These are phyloP conservation scores for Chymomyza procnemis DNA, from an alignment of 2,888 invertebrate genomes.

Conservation along the genomic window DNA sequence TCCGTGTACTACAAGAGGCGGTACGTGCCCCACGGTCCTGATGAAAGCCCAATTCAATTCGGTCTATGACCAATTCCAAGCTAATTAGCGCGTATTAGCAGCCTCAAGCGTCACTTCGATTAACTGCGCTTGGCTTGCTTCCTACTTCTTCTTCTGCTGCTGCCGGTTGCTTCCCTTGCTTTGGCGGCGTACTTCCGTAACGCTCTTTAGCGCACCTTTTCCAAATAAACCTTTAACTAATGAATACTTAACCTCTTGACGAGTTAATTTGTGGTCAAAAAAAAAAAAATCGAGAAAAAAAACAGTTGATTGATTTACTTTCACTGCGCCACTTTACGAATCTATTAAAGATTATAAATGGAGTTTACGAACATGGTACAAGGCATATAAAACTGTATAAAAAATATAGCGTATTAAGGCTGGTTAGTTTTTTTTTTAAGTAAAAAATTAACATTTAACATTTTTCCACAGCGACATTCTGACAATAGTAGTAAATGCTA, in stretches of 20 bases:
- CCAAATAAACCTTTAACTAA: conserved; percentile 47
- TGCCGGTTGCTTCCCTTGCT: background rate
- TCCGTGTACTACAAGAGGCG: conserved; percentile 3
- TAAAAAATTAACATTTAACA: background rate
- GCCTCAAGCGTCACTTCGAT: background rate
- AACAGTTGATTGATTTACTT: conserved; percentile 50
- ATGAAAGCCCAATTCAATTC: conserved; percentile 31
- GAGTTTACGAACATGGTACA: conserved; percentile 19
- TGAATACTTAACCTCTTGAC: conserved; percentile 44
- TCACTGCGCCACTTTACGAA: conserved; percentile 51
- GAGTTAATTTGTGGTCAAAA: conserved; percentile 32
- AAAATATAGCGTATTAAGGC: no score
- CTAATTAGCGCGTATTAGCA: background rate
- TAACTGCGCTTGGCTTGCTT: background rate
- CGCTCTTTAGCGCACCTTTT: conserved; percentile 13
- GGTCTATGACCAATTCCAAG: background rate
- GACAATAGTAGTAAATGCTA: conserved; percentile 31
- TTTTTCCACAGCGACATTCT: background rate
- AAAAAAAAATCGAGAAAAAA: conserved; percentile 6
- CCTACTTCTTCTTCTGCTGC: conserved; percentile 1
- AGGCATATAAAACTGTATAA: background rate
- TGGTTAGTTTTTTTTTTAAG: background rate
- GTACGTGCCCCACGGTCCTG: background rate
- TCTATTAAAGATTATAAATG: conserved; percentile 44
- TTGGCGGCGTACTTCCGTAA: background rate